Evolutionary conservation across 1,140 invertebrate genomes (phyloP), one percentile per base, ranked within the genome.

Genomic region (Parapsyche elsis): DNA sequence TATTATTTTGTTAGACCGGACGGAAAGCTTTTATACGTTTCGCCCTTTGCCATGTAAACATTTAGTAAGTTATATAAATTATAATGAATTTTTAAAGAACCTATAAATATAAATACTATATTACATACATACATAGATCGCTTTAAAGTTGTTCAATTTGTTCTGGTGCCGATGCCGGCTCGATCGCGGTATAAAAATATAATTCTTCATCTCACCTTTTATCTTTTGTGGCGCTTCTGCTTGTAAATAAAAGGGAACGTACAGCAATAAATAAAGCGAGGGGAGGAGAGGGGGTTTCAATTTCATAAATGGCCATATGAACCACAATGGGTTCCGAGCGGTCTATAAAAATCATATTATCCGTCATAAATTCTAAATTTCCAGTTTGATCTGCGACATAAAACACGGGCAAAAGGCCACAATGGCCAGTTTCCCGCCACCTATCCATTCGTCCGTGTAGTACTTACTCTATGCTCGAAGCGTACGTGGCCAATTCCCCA

Each of bases 301-400:
- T 80, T 80, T 67, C 75, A 26, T 30, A 78, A 71, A 71, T 70
- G 76, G 76, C 10, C 23, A 64, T 12, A 23, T 45, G 61, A 64
- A 82, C 78, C 76, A 83, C 81, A 80, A 80, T 83, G 79, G 59
- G 59, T 79, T 71, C 67, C 78, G 38, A 24, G 64, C 24, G 73
- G 57, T 24, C 79, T 76, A 57, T 76, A 76, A 77, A 83, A 83
- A 78, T 79, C 71, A 45, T 67, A 83, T 83, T 83, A 83, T 71
- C 67, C 64, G 24, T 79, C 75, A 77, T 83, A 83, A 83, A 82
- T 82, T 82, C 45, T 77, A 82, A 82, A 82, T 82, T 82, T 80
- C 76, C 57, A 80, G 81, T 73, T 78, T 75, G 75, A 79, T 59
- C 78, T 44, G 75, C 75, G 75, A 77, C 75, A 78, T 78, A 78